Percentiles rank a stretch among this genome's conserved stretches.
phyloP scores from a whole-genome alignment of 2,797 vertebrate genomes.

The Tauraco hartlaubi region DNA sequence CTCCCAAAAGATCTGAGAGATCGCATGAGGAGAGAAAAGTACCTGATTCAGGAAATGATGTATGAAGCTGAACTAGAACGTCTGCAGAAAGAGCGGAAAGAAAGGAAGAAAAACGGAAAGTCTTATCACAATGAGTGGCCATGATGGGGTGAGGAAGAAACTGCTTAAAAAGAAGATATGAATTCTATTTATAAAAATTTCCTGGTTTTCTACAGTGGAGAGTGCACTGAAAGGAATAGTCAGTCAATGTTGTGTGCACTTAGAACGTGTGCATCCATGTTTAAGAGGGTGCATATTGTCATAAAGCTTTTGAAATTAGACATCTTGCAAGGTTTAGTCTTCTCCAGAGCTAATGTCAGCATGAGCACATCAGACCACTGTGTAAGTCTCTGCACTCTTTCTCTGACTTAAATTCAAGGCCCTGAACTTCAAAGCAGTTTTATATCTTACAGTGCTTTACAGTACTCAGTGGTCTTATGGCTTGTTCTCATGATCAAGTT shows the following conservation, averaged over 20 bases:
- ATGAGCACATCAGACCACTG: neutral
- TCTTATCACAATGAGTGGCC: constrained; percentile 88
- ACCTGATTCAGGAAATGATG: constrained; percentile 90
- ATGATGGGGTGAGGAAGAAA: constrained; percentile 66
- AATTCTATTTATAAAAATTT: neutral
- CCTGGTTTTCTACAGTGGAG: neutral
- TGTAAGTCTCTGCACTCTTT: neutral
- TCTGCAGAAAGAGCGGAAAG: constrained; percentile 86
- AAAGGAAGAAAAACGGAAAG: constrained; percentile 85
- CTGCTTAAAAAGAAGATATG: neutral
- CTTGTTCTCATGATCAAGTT: neutral
- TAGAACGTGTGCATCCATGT: neutral
- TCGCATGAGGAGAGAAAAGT: constrained; percentile 88
- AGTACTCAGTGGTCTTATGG: neutral
- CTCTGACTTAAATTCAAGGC: neutral
- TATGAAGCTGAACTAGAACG: constrained; percentile 88
- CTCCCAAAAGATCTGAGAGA: constrained; percentile 88
- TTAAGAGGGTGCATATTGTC: neutral
- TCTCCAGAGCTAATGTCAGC: neutral
- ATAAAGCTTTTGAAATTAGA: constrained; percentile 6
- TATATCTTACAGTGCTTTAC: neutral
- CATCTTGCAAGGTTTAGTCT: constrained; percentile 13
- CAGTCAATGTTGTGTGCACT: neutral
- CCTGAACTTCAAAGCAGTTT: neutral
- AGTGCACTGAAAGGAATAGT: neutral